Evolutionary conservation across 2,888 invertebrate genomes (phyloP).

Genomic region (Clunio marinus): DNA sequence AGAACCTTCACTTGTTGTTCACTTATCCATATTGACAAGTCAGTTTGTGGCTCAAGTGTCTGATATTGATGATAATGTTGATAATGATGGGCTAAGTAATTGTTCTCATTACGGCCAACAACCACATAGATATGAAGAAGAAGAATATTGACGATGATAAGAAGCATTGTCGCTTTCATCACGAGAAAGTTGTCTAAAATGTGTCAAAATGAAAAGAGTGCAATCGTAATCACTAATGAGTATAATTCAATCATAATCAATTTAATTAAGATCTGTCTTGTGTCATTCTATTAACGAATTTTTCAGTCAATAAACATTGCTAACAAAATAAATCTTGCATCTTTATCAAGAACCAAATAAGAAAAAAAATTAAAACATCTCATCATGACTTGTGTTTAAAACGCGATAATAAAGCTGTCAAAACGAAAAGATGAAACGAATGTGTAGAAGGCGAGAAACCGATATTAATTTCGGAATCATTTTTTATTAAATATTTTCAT

Average conservation of each 20-base stretch:
- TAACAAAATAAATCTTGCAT: no score
- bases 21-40: constrained; percentile 84
- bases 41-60: constrained; percentile 46
- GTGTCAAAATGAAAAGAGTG: background rate
- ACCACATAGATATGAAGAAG: background rate
- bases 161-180: background rate
- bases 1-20: constrained; percentile 87
- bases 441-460: no score
- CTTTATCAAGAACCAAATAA: no score
- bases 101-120: constrained; percentile 38
- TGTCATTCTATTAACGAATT: no score
- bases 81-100: constrained; percentile 41
- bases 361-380: no score
- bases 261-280: no score
- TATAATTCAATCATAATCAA: no score
- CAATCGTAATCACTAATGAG: background rate
- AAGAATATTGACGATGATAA: background rate
- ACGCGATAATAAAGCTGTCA: constrained; percentile 28
- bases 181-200: background rate
- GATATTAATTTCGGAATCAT: no score
- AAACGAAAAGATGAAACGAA: no score
- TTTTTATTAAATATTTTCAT: no score
- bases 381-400: no score
- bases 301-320: no score
- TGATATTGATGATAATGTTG: constrained; percentile 40